Base-by-base conservation (phyloP, 2,888 invertebrate species). In the Hydraecia micacea region DNA sequence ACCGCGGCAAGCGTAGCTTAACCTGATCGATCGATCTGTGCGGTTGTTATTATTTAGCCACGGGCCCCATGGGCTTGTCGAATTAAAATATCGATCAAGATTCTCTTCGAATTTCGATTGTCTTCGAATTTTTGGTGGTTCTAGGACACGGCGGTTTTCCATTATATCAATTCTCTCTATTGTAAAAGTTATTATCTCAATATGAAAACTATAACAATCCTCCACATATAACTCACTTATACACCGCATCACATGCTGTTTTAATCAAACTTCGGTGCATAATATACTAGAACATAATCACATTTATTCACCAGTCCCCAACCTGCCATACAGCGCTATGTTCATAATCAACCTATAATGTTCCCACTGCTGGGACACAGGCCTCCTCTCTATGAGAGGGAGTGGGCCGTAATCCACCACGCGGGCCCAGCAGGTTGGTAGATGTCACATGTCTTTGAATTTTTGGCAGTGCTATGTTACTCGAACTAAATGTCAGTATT, bases 401-500 rank as follows among this genome's bases (percentile, higher is more conserved):
- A n/a, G n/a, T n/a, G n/a, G n/a, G n/a, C n/a, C n/a, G n/a, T n/a
- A n/a, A n/a, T n/a, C n/a, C n/a, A n/a, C n/a, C n/a, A n/a, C n/a
- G n/a, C n/a, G n/a, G n/a, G n/a, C n/a, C n/a, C n/a, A n/a, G n/a
- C n/a, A n/a, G n/a, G n/a, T n/a, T n/a, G n/a, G n/a, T n/a, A n/a
- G n/a, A n/a, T n/a, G n/a, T n/a, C n/a, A n/a, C n/a, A n/a, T n/a
- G n/a, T n/a, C n/a, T n/a, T n/a, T n/a, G n/a, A n/a, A n/a, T n/a
- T n/a, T n/a, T n/a, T n/a, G n/a, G n/a, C n/a, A 42, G 5, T 66
- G 18, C 5, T 25, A 18, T 60, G 72, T 46, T 60, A 58, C 39
- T 49, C 58, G 4, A 77, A 60, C 60, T n/a, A 46, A 60, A 60
- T 60, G 28, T 73, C 72, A 81, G 78, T 70, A 62, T 83, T 58